These are phyloP conservation scores for Parthenolecanium corni DNA, from an alignment of 2,888 invertebrate genomes.

Conservation along the genomic window DNA sequence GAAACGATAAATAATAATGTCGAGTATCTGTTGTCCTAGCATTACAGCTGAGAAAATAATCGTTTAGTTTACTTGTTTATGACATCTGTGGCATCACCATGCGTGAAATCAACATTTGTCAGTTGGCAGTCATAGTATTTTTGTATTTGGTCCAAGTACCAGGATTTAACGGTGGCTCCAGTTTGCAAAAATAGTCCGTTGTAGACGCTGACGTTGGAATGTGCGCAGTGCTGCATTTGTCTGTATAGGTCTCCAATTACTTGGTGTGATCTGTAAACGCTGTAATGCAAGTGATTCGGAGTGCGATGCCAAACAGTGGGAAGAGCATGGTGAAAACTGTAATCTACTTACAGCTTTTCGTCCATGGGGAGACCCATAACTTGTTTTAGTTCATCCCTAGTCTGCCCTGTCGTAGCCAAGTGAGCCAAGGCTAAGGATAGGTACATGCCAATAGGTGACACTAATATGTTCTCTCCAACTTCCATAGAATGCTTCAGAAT, in stretches of 20 bases:
- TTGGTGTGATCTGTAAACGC: background rate
- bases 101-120: background rate
- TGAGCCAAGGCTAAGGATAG: background rate
- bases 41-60: background rate
- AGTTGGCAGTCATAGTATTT: background rate
- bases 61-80: background rate
- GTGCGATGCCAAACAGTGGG: background rate
- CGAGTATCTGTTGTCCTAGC: background rate
- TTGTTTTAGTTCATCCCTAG: background rate
- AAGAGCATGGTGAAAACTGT: background rate
- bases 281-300: background rate
- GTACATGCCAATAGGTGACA: slow-evolving; percentile 12
- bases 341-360: background rate
- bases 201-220: background rate
- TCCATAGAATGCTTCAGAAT: background rate
- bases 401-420: background rate
- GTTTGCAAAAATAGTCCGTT: slow-evolving; percentile 12
- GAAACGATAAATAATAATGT: too few relatives aligned
- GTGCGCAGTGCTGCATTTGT: background rate
- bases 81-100: background rate
- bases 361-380: slow-evolving; percentile 2
- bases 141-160: background rate
- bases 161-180: background rate
- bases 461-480: slow-evolving; percentile 6
- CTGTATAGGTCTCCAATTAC: background rate